Base-by-base conservation (phyloP, 1,140 invertebrate species). In the Drosophila punjabiensis region DNA sequence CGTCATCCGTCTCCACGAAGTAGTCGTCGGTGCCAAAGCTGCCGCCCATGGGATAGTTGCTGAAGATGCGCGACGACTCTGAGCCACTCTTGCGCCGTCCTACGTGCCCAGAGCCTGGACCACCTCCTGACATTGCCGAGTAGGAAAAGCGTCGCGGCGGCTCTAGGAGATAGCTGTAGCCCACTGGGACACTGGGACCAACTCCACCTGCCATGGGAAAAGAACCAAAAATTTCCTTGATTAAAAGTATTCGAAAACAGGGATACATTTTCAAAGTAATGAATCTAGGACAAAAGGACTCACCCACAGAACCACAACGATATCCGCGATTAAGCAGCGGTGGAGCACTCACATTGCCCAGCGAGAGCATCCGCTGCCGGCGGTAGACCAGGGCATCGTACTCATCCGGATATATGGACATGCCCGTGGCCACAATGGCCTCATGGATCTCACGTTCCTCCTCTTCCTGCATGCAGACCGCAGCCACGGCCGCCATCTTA, bases 391-490 rank as follows among this genome's bases (percentile, higher is more conserved):
- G 90, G 4, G 94, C 88, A 47, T 94, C 94, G 28, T 94, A 94
- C 71, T 95, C 94, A 63, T 94, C 94, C 16, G 94, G 91, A 59
- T 92, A 93, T 62, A 93, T 92, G 35, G 92, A 93, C 88, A 95
- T 95, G 55, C 94, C 95, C 5, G 96, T 96, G 56, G 95, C 96
- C 79, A 96, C 96, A 48, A 97, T 92, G 10, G 96, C 96, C 30
- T 95, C 96, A 14, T 95, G 95, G 30, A 96, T 93, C 43, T 96
- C 95, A 18, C 95, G 94, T 85, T 97, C 96, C 92, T 96, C 96
- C 77, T 97, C 96, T 76, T 96, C 96, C 33, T 96, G 96, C 65
- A 96, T 96, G 39, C 96, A 96, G 0, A 96, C 96, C 10, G 96
- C 96, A 5, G 95, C 95, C 11, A 95, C 92, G 37, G 95, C 95